These are phyloP conservation scores for Pachycephus smyrnensis DNA, from an alignment of 2,888 invertebrate species.

Conservation along the genomic window DNA sequence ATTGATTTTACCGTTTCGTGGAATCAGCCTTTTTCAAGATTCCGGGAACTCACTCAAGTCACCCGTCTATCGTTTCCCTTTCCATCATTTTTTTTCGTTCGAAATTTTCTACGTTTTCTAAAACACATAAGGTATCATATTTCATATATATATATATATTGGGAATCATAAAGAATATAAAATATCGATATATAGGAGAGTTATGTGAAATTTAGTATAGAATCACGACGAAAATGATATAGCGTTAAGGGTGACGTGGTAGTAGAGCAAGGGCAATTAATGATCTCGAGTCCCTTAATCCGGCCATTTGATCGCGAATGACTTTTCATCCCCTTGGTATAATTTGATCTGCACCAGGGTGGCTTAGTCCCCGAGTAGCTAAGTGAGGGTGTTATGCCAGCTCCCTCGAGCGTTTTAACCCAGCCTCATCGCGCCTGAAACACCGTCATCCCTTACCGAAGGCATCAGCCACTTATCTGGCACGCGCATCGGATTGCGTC, in stretches of 20 bases:
- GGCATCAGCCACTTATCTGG: constrained; percentile 67
- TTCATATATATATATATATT: background rate
- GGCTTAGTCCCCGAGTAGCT: constrained; percentile 33
- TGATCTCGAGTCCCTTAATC: constrained; percentile 57
- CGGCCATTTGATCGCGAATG: constrained; percentile 63
- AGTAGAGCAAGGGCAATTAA: constrained; percentile 34
- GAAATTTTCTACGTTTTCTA: background rate
- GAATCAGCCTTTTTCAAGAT: constrained; percentile 21
- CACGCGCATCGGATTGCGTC: constrained; percentile 68
- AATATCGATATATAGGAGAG: background rate
- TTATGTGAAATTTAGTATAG: background rate
- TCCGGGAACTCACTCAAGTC: background rate
- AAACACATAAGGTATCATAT: background rate
- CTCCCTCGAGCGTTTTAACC: constrained; percentile 51
- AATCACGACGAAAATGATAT: background rate
- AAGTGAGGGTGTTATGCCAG: constrained; percentile 55
- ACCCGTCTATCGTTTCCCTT: background rate
- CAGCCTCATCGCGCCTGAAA: constrained; percentile 41
- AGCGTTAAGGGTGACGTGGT: background rate
- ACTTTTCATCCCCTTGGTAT: constrained; percentile 61
- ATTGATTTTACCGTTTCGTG: constrained; percentile 38
- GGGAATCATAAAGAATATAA: background rate
- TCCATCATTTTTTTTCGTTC: background rate
- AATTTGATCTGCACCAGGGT: constrained; percentile 55
- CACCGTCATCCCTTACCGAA: constrained; percentile 48